A percentile compares a stretch with the other conserved stretches of the same genome.
Conservation (phyloP, 2,113 vertebrate species). For the Daboia siamensis region DNA sequence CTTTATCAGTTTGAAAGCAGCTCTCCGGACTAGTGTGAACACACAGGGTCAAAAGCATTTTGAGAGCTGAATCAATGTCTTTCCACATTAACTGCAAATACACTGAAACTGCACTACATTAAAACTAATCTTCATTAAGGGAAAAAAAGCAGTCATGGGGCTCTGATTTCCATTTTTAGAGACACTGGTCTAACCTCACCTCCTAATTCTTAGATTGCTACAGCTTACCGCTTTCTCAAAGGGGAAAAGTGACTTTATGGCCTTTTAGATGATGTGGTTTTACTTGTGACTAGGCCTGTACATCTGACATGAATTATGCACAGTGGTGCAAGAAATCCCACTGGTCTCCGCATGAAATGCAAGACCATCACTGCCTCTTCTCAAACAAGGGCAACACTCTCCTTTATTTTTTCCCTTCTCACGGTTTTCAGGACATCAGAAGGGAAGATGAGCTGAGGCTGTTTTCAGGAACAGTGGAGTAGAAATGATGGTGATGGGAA, state of each 20-base stretch:
- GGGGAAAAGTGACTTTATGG: neutral
- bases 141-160: neutral
- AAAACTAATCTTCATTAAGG: no score
- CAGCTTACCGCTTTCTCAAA: neutral
- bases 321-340: neutral
- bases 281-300: neutral
- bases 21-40: neutral
- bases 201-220: neutral
- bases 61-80: neutral
- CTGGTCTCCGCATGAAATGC: neutral
- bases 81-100: neutral
- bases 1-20: neutral
- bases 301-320: neutral
- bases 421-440: neutral
- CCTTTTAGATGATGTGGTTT: neutral
- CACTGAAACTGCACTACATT: neutral
- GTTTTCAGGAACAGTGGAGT: neutral
- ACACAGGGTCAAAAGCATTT: neutral
- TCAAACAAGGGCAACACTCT: neutral
- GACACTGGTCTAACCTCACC: neutral
- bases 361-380: neutral
- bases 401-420: neutral
- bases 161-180: neutral
- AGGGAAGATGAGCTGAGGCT: neutral
- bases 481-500: neutral